Evolutionary conservation across 2,888 invertebrate genomes (phyloP), one percentile per base, ranked within the genome.

Genomic region (Ennomos erosarius): DNA sequence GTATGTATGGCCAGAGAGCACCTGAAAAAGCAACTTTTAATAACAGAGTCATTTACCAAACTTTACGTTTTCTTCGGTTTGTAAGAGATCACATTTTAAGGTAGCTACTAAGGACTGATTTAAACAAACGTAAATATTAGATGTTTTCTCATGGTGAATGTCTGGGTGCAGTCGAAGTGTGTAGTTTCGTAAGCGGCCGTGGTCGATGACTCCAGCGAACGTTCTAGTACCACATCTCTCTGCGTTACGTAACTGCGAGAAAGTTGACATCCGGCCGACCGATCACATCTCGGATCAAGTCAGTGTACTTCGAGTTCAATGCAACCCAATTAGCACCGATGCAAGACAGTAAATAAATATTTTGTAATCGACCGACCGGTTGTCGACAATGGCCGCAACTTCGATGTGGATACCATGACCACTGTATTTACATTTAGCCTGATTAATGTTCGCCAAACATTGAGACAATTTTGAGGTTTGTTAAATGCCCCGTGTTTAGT

Each of bases 131-230:
- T 63, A 59, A 61, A 53, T 58, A 12, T 53, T 57, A 48, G 50
- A 48, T 58, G 59, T 47, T 51, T 55, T 68, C 58, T 71, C 64
- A 71, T 75, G 71, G 76, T 74, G 73, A 73, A 74, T 72, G 75
- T 76, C 77, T 77, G 82, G 78, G 76, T 78, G 73, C 73, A 76
- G 74, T 48, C 74, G 72, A 71, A 76, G 74, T 73, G 73, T 72
- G 73, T 76, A 75, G 82, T 90, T 90, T 90, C 90, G 90, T 90
- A 90, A 92, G 84, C 82, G 79, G 74, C 82, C 82, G 87, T 91
- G 91, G 92, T 91, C 92, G 92, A 91, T 91, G 92, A 91, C 91
- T 88, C 82, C 87, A 85, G 85, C 88, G 89, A 91, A 91, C 85
- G 87, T 90, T 90, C 90, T 85, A 88, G 90, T 84, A 85, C 86